Percentiles rank a stretch among this genome's conserved stretches.
Evolutionary conservation across 2,888 invertebrate genomes (phyloP).

Genomic region (Epiblema foenella): DNA sequence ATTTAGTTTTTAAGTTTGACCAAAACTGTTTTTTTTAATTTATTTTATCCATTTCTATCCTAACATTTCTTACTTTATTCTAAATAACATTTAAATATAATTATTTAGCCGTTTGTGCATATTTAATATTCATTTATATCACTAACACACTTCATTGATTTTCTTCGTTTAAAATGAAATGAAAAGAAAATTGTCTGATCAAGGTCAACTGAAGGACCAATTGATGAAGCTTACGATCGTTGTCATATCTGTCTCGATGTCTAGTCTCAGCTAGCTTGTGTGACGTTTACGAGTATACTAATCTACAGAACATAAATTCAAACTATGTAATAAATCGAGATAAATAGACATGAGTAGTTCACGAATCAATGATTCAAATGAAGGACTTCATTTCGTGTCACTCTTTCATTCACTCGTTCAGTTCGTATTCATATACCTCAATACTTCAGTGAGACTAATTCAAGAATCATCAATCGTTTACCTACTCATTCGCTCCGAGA

Average conservation of each 20-base stretch:
- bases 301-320: slow-evolving; percentile 8
- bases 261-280: slow-evolving; percentile 74
- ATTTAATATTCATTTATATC: neutral
- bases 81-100: neutral
- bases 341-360: too few relatives aligned
- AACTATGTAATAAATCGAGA: slow-evolving; percentile 9
- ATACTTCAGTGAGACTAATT: too few relatives aligned
- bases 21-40: neutral
- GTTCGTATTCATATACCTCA: too few relatives aligned
- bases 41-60: neutral
- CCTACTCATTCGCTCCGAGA: too few relatives aligned
- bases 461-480: too few relatives aligned
- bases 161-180: neutral
- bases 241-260: slow-evolving; percentile 60
- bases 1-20: neutral
- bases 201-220: slow-evolving; percentile 18
- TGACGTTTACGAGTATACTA: slow-evolving; percentile 42
- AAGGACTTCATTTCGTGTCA: too few relatives aligned
- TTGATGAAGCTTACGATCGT: slow-evolving; percentile 37
- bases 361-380: too few relatives aligned
- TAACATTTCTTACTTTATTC: neutral
- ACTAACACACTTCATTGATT: neutral
- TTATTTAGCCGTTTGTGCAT: neutral
- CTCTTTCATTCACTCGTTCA: too few relatives aligned
- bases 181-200: neutral